A percentile compares a stretch with the other conserved stretches of the same genome.
These are phyloP conservation scores for Maniola hyperantus DNA, from an alignment of 2,888 invertebrate genomes.

Conservation along the genomic window DNA sequence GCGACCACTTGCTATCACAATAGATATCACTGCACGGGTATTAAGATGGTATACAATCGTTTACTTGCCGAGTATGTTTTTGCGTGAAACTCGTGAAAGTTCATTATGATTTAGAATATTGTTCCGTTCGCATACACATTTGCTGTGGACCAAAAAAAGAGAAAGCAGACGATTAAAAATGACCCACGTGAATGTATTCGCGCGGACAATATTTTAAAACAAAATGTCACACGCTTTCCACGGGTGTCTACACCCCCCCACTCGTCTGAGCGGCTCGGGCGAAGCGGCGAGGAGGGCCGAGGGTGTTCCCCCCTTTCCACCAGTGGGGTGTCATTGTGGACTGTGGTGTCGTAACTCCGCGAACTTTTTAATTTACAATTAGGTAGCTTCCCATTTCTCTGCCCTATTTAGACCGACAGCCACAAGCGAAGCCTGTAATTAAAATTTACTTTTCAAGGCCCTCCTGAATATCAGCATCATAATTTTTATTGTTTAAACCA, in stretches of 20 bases:
- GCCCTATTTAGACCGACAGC: constrained; percentile 81
- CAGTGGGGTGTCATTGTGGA: constrained; percentile 79
- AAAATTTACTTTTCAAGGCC: constrained; percentile 75
- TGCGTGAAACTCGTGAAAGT: constrained; percentile 33
- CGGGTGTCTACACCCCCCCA: constrained; percentile 68
- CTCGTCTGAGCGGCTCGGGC: constrained; percentile 47
- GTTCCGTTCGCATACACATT: constrained; percentile 38
- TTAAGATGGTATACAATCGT: constrained; percentile 54
- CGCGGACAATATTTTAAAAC: constrained; percentile 82
- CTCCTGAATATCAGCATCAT: constrained; percentile 13
- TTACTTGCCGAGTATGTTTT: constrained; percentile 29
- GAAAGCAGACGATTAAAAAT: constrained; percentile 75
- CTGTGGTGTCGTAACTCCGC: constrained; percentile 83
- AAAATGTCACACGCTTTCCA: constrained; percentile 82
- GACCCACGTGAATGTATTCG: constrained; percentile 80
- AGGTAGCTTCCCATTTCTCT: constrained; percentile 83
- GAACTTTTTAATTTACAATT: constrained; percentile 84
- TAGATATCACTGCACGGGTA: constrained; percentile 51
- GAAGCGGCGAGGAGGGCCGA: constrained; percentile 42
- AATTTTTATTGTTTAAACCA: neutral
- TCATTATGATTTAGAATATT: constrained; percentile 33
- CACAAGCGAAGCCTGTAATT: constrained; percentile 71
- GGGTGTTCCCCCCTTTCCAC: constrained; percentile 48
- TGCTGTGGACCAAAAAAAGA: constrained; percentile 54
- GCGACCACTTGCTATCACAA: constrained; percentile 63